Percentiles rank a stretch among this genome's conserved stretches.
These are phyloP conservation scores for Rhynchophorus ferrugineus DNA, from an alignment of 1,140 invertebrate species.

Conservation along the genomic window DNA sequence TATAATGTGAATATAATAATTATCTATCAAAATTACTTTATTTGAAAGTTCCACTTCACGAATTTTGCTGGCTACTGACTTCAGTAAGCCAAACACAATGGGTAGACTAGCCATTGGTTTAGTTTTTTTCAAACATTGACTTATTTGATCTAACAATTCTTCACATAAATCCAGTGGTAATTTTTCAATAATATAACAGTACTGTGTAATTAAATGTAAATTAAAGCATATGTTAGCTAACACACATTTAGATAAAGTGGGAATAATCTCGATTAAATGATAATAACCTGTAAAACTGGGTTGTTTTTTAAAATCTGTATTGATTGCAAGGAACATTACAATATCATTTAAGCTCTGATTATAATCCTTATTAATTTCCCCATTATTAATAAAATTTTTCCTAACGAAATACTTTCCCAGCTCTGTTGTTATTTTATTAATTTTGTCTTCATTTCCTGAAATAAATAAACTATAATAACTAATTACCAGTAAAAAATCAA, in stretches of 20 bases:
- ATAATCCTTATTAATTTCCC: conserved; percentile 13
- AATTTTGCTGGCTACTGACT: conserved; percentile 24
- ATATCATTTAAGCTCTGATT: conserved; percentile 26
- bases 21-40: conserved; percentile 13
- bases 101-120: conserved; percentile 20
- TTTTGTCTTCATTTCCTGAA: conserved; percentile 34
- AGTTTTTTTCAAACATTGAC: conserved; percentile 26
- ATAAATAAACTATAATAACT: no score
- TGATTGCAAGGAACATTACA: conserved; percentile 31
- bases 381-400: conserved; percentile 24
- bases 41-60: conserved; percentile 8
- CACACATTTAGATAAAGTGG: conserved; percentile 32
- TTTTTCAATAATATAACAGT: conserved; percentile 23
- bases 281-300: conserved; percentile 25
- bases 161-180: conserved; percentile 24
- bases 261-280: conserved; percentile 33
- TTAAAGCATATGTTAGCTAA: conserved; percentile 29
- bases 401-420: conserved; percentile 24
- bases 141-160: conserved; percentile 33
- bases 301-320: conserved; percentile 29
- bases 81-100: conserved; percentile 20
- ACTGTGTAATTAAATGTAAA: conserved; percentile 26
- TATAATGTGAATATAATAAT: neutral
- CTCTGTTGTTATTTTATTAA: conserved; percentile 24
- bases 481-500: neutral